phyloP scores from a whole-genome alignment of 2,113 vertebrate species.

The Pantherophis guttatus region DNA sequence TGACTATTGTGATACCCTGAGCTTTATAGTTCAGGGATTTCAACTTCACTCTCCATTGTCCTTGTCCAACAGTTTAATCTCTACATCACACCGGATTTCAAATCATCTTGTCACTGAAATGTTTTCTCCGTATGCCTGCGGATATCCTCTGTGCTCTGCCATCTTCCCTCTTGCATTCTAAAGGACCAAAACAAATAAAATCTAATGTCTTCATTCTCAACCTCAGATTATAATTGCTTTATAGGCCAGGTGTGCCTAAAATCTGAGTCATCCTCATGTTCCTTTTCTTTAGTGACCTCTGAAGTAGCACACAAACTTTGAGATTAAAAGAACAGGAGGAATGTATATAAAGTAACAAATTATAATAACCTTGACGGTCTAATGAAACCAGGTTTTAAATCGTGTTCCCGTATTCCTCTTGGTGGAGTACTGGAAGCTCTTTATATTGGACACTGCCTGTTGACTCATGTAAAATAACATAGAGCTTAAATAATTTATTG shows the following conservation, averaged over 20 bases:
- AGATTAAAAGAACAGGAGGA: neutral
- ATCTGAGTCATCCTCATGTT: neutral
- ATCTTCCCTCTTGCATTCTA: neutral
- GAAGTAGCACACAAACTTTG: neutral
- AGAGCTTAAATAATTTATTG: constrained; percentile 25
- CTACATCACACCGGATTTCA: neutral
- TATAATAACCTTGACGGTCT: neutral
- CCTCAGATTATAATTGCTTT: neutral
- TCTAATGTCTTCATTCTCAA: neutral
- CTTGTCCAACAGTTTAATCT: neutral
- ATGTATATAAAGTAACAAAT: neutral
- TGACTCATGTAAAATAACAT: constrained; percentile 27
- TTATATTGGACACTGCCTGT: neutral
- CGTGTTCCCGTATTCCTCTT: neutral
- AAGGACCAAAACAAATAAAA: neutral
- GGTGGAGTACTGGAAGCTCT: neutral
- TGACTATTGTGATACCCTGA: neutral
- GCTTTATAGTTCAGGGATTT: neutral
- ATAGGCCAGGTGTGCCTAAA: neutral
- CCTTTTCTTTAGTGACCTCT: neutral
- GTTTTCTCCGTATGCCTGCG: neutral
- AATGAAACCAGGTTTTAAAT: constrained; percentile 41
- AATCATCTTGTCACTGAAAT: neutral
- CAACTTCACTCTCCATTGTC: neutral
- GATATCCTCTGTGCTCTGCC: neutral